A percentile compares a stretch with the other conserved stretches of the same genome.
phyloP scores from a whole-genome alignment of 2,113 vertebrate genomes.

The Datnioides undecimradiatus region DNA sequence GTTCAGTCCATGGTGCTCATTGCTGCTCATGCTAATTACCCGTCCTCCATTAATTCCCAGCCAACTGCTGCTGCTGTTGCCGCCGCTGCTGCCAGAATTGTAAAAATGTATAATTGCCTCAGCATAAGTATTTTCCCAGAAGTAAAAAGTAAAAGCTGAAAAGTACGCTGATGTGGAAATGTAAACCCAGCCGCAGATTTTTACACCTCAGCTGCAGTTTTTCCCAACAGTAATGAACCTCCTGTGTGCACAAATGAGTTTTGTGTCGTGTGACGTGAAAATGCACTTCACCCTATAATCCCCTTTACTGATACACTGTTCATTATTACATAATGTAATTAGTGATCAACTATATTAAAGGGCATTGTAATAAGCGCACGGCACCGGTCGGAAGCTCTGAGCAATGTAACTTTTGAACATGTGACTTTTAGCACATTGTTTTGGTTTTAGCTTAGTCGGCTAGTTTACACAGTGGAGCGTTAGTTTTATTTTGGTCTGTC shows the following conservation, averaged over 20 bases:
- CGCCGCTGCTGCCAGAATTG: conserved; percentile 33
- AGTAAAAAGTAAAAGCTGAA: conserved; percentile 31
- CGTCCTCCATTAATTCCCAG: conserved; percentile 41
- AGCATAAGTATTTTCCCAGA: conserved; percentile 23
- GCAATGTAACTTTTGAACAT: no score
- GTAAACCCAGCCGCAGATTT: conserved; percentile 19
- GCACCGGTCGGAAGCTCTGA: background rate
- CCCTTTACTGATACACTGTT: background rate
- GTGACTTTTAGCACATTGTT: background rate
- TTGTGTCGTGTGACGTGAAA: conserved; percentile 6
- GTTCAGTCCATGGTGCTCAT: conserved; percentile 12
- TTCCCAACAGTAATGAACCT: background rate
- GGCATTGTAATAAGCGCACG: background rate
- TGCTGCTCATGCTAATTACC: conserved; percentile 49
- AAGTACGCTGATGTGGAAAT: conserved; percentile 39
- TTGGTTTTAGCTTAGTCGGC: background rate
- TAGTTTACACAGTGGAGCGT: no score
- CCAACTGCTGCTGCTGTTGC: conserved; percentile 32
- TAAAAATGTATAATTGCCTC: conserved; percentile 39
- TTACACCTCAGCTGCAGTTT: conserved; percentile 19
- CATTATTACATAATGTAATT: conserved; percentile 19
- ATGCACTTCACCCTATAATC: background rate
- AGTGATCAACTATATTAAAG: background rate
- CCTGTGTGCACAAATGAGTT: conserved; percentile 16
- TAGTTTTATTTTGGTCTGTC: no score